phyloP scores from a whole-genome alignment of 2,797 vertebrate genomes.

The Ptychadena robeensis region DNA sequence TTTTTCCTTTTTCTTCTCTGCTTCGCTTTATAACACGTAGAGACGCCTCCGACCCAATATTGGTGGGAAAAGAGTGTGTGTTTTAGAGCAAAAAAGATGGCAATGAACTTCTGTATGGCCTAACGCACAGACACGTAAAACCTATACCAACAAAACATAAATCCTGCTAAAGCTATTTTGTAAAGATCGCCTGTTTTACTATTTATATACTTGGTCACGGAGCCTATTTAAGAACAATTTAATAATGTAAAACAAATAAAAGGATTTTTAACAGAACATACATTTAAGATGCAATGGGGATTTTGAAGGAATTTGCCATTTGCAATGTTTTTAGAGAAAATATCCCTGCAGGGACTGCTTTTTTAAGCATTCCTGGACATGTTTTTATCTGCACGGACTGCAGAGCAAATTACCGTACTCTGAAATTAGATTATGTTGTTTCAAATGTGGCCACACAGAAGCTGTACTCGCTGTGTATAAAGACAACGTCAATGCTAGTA shows the following conservation, averaged over 20 bases:
- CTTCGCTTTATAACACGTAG: too few relatives aligned
- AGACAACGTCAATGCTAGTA: constrained; percentile 51
- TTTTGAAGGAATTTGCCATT: constrained; percentile 69
- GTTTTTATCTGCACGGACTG: constrained; percentile 67
- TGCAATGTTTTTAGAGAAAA: constrained; percentile 65
- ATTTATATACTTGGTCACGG: not conserved
- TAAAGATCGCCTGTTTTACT: not conserved
- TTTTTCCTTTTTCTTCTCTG: too few relatives aligned
- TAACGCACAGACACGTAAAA: not conserved
- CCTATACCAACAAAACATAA: not conserved
- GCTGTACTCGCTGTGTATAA: constrained; percentile 19
- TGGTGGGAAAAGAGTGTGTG: too few relatives aligned
- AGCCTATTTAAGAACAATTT: not conserved
- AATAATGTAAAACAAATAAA: not conserved
- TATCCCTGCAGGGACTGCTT: constrained; percentile 58
- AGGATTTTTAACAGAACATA: not conserved
- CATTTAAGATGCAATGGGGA: not conserved
- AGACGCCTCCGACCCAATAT: too few relatives aligned
- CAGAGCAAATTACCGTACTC: constrained; percentile 62
- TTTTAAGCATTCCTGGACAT: constrained; percentile 53
- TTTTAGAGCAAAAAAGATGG: too few relatives aligned
- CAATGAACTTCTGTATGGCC: too few relatives aligned
- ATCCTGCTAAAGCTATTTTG: too few relatives aligned
- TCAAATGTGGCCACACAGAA: constrained; percentile 53
- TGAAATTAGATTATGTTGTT: constrained; percentile 67